Evolutionary conservation across 2,888 invertebrate genomes (phyloP).

Genomic region (Zaprionus bogoriensis): DNA sequence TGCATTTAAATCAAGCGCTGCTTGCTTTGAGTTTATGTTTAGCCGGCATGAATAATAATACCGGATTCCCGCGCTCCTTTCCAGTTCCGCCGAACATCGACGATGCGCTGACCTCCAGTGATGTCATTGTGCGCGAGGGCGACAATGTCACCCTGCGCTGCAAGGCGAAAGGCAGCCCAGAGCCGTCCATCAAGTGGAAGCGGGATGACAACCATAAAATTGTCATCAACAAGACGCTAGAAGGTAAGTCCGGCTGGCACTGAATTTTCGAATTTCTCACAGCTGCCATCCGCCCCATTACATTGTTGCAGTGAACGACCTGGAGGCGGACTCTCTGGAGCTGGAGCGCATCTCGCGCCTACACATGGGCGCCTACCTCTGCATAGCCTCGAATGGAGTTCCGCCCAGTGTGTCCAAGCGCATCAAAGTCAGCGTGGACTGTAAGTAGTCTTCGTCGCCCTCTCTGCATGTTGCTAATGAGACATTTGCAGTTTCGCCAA

Average conservation of each 20-base stretch:
- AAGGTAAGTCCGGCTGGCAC: constrained; percentile 84
- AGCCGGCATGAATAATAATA: constrained; percentile 46
- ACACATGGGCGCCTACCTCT: constrained; percentile 96
- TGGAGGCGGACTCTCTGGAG: constrained; percentile 93
- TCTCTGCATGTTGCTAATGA: not conserved
- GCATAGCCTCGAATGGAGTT: constrained; percentile 92
- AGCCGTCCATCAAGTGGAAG: constrained; percentile 95
- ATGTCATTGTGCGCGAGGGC: constrained; percentile 94
- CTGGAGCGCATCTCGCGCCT: constrained; percentile 92
- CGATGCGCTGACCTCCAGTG: constrained; percentile 94
- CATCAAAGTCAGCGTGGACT: constrained; percentile 96
- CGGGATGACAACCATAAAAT: constrained; percentile 94
- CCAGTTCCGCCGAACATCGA: constrained; percentile 96
- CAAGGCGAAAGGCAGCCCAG: constrained; percentile 94
- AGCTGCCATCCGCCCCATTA: constrained; percentile 7
- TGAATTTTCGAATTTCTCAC: not conserved
- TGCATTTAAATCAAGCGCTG: constrained; percentile 59
- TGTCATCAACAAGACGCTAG: constrained; percentile 91
- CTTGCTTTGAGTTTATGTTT: constrained; percentile 45
- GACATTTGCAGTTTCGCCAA: constrained; percentile 90
- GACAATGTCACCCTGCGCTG: constrained; percentile 94
- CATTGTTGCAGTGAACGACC: constrained; percentile 87
- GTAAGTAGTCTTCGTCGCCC: constrained; percentile 86
- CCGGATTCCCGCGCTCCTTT: constrained; percentile 2
- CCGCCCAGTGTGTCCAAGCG: constrained; percentile 95